Evolutionary conservation across 2,113 vertebrate species (phyloP).

Genomic region (Sturnus vulgaris): DNA sequence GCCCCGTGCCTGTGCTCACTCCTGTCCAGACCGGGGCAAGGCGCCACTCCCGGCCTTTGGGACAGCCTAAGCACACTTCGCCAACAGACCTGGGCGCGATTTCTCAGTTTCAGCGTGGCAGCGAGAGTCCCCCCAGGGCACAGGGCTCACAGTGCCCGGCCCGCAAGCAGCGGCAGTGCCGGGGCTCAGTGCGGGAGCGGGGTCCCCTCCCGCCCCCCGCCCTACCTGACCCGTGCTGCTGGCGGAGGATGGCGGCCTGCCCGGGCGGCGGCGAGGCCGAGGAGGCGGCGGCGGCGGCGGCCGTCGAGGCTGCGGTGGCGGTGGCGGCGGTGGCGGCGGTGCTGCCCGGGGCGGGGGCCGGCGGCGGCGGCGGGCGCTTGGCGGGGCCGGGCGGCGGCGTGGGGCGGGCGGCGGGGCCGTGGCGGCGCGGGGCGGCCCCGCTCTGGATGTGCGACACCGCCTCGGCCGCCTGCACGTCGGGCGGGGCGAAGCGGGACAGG

Average conservation of each 20-base stretch:
- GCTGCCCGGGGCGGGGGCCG: too few species aligned
- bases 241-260: constrained; percentile 78
- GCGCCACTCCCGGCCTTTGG: not conserved
- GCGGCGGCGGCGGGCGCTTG: not conserved
- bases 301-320: not conserved
- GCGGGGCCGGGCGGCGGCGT: not conserved
- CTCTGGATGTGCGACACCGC: constrained; percentile 92
- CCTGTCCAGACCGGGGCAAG: accelerated
- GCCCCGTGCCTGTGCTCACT: accelerated
- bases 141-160: not conserved
- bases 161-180: accelerated
- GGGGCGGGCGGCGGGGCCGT: constrained; percentile 21
- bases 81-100: accelerated
- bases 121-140: accelerated
- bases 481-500: constrained; percentile 72
- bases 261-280: constrained; percentile 78
- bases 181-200: not conserved
- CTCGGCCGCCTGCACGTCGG: constrained; percentile 88
- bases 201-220: not conserved
- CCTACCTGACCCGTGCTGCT: constrained; percentile 84
- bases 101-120: accelerated
- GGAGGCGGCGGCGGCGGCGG: constrained; percentile 70
- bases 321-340: not conserved
- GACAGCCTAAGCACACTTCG: accelerated
- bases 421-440: constrained; percentile 76